Evolutionary conservation across 2,888 invertebrate genomes (phyloP).

Genomic region (Griposia aprilina): DNA sequence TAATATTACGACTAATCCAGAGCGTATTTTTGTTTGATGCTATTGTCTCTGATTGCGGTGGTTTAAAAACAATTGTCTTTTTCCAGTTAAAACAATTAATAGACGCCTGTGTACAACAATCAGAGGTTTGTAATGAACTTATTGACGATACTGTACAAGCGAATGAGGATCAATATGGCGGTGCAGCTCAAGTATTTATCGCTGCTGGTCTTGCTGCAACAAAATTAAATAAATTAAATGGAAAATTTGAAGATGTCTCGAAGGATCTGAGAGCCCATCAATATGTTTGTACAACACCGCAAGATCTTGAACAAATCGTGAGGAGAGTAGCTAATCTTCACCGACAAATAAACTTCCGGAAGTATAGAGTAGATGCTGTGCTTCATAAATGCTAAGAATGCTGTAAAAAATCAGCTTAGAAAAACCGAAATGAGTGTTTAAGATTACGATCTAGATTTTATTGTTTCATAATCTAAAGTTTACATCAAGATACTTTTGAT

Average conservation of each 20-base stretch:
- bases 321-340: rapidly evolving
- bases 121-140: background rate
- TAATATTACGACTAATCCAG: background rate
- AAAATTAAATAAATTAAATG: background rate
- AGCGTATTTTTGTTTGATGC: too few species aligned
- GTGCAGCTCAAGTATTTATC: background rate
- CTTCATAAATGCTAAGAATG: background rate
- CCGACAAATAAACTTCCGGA: rapidly evolving
- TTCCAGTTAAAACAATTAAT: background rate
- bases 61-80: background rate
- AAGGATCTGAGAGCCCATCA: background rate
- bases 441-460: background rate
- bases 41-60: too few species aligned
- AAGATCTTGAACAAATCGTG: background rate
- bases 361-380: too few species aligned
- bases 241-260: background rate
- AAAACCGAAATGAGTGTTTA: background rate
- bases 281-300: background rate
- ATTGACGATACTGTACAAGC: background rate
- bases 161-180: background rate
- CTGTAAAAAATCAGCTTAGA: background rate
- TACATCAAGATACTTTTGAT: background rate
- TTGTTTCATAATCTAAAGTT: background rate
- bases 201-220: background rate
- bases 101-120: background rate